Evolutionary conservation across 2,888 invertebrate genomes (phyloP).

Genomic region (Drosophila testacea): DNA sequence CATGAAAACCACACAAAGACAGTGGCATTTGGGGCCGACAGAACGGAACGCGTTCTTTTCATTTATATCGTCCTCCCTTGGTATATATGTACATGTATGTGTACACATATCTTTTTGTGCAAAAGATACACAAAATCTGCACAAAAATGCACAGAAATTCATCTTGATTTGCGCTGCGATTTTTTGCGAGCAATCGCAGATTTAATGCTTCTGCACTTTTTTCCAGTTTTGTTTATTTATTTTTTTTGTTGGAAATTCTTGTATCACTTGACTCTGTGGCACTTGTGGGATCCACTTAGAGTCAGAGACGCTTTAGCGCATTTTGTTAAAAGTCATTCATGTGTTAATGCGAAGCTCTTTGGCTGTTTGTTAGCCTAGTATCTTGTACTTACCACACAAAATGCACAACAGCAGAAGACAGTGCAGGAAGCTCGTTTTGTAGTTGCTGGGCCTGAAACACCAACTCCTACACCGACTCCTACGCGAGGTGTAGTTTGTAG

Average conservation of each 20-base stretch:
- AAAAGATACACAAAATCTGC: slow-evolving; percentile 61
- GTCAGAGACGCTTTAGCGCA: slow-evolving; percentile 73
- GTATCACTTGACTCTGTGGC: slow-evolving; percentile 50
- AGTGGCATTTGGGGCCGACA: slow-evolving; percentile 32
- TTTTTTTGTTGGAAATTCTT: slow-evolving; percentile 29
- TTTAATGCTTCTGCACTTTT: slow-evolving; percentile 49
- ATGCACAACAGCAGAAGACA: slow-evolving; percentile 56
- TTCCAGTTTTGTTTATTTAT: slow-evolving; percentile 7
- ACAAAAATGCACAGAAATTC: slow-evolving; percentile 77
- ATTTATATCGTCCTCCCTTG: slow-evolving; percentile 44
- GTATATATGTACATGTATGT: slow-evolving; percentile 8
- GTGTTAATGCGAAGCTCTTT: slow-evolving; percentile 55
- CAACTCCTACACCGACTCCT: slow-evolving; percentile 50
- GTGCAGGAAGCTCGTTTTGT: slow-evolving; percentile 45
- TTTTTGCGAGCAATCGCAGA: slow-evolving; percentile 32
- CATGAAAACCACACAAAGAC: slow-evolving; percentile 48
- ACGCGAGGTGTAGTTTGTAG: slow-evolving; percentile 38
- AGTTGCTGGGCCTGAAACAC: slow-evolving; percentile 34
- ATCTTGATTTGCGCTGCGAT: slow-evolving; percentile 72
- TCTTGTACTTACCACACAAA: slow-evolving; percentile 68
- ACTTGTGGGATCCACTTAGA: slow-evolving; percentile 49
- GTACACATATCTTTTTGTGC: slow-evolving; percentile 13
- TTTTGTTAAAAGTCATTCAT: slow-evolving; percentile 72
- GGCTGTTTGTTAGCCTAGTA: slow-evolving; percentile 26
- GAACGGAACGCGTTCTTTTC: slow-evolving; percentile 31